phyloP scores from a whole-genome alignment of 1,140 invertebrate genomes.

The Chymomyza costata region DNA sequence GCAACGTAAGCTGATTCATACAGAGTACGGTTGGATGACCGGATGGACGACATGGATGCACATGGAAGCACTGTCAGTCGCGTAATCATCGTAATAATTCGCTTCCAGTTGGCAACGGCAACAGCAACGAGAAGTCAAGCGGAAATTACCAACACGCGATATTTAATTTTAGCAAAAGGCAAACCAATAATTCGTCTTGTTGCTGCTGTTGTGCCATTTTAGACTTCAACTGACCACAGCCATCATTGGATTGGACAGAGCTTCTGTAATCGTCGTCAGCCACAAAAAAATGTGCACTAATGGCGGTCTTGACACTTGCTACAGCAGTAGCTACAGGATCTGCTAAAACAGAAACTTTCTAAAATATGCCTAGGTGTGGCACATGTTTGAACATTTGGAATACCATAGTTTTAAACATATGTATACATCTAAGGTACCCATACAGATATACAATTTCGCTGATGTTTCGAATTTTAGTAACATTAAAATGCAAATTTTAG shows the following conservation, averaged over 20 bases:
- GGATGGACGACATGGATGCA: conserved; percentile 64
- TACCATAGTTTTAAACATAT: too few species aligned
- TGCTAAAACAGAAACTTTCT: too few species aligned
- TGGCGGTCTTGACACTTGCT: too few species aligned
- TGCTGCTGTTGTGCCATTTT: conserved; percentile 27
- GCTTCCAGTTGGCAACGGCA: conserved; percentile 61
- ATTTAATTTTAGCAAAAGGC: conserved; percentile 71
- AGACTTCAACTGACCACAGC: conserved; percentile 13
- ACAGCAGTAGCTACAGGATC: too few species aligned
- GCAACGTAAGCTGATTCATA: conserved; percentile 45
- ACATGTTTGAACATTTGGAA: too few species aligned
- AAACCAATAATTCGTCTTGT: conserved; percentile 66
- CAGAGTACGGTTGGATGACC: conserved; percentile 46
- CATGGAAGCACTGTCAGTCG: conserved; percentile 66
- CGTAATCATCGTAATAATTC: conserved; percentile 72
- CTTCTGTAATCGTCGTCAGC: conserved; percentile 28
- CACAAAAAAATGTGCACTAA: too few species aligned
- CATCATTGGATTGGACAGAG: conserved; percentile 20
- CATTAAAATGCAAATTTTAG: too few species aligned
- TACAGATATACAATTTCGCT: too few species aligned
- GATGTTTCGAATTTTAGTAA: too few species aligned
- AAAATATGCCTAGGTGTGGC: too few species aligned
- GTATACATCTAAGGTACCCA: too few species aligned
- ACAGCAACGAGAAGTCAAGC: conserved; percentile 65
- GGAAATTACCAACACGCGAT: conserved; percentile 71